These are phyloP conservation scores for Eriocheir sinensis DNA, from an alignment of 1,140 invertebrate species.

Conservation along the genomic window DNA sequence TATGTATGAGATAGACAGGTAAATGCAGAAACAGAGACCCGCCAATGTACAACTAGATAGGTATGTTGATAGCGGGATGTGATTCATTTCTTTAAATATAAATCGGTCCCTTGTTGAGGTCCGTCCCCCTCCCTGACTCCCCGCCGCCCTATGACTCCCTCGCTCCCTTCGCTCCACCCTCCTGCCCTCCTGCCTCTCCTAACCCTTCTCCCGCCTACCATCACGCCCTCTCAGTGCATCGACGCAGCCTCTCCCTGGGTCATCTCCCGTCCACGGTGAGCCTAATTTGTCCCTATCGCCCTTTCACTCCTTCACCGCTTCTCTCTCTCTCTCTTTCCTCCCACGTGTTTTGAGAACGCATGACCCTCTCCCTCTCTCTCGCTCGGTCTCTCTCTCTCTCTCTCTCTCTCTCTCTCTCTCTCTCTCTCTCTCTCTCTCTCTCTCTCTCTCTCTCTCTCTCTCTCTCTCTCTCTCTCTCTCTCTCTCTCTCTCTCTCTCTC, in stretches of 20 bases:
- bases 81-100: neutral
- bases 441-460: slow-evolving; percentile 53
- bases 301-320: slow-evolving; percentile 19
- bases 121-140: neutral
- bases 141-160: slow-evolving; percentile 1
- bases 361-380: neutral
- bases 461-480: neutral
- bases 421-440: slow-evolving; percentile 36
- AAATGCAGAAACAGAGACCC: slow-evolving; percentile 38
- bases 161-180: neutral
- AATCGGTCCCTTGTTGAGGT: neutral
- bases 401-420: neutral
- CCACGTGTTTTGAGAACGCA: too few relatives aligned
- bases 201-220: too few relatives aligned
- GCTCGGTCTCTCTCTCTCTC: slow-evolving; percentile 29
- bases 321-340: neutral
- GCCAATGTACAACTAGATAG: neutral
- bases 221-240: neutral
- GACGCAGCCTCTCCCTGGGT: neutral
- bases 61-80: neutral
- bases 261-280: neutral
- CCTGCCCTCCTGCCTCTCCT: neutral
- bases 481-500: neutral
- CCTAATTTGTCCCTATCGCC: neutral
- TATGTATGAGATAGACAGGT: neutral